These are phyloP conservation scores for Tinamus guttatus DNA, from an alignment of 2,113 vertebrate species.

Conservation along the genomic window DNA sequence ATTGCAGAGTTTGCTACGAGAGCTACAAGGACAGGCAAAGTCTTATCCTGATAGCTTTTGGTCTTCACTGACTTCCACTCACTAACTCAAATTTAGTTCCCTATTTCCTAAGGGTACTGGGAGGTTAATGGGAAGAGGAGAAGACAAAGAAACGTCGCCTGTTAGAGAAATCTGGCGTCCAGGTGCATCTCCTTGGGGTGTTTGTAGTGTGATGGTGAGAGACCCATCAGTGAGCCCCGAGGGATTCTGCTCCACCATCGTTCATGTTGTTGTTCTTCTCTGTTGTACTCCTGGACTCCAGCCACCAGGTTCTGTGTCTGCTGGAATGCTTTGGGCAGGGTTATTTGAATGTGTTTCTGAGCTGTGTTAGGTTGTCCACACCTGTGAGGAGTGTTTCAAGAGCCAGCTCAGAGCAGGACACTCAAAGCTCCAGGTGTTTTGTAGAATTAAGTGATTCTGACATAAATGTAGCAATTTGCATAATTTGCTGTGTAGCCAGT, in stretches of 20 bases:
- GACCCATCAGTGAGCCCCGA: rapidly evolving
- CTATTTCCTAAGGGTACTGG: neutral
- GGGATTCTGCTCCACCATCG: neutral
- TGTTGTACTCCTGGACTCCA: neutral
- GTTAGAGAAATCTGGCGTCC: neutral
- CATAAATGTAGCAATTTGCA: slow-evolving; percentile 41
- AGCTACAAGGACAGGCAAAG: neutral
- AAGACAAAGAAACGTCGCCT: neutral
- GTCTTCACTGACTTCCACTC: neutral
- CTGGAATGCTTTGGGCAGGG: rapidly evolving
- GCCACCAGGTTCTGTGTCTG: neutral
- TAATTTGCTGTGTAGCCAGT: slow-evolving; percentile 33
- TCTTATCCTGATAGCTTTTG: neutral
- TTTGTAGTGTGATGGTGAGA: neutral
- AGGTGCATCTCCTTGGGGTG: rapidly evolving
- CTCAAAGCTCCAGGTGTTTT: neutral
- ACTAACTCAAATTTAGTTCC: neutral
- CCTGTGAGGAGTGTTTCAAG: neutral
- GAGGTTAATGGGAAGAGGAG: neutral
- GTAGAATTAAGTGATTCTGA: slow-evolving; percentile 24
- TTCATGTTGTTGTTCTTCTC: neutral
- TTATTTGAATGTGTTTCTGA: neutral
- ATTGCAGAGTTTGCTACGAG: rapidly evolving
- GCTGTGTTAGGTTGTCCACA: neutral
- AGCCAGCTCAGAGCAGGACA: neutral